Evolutionary conservation across 2,888 invertebrate genomes (phyloP).

Genomic region (Arctia plantaginis): DNA sequence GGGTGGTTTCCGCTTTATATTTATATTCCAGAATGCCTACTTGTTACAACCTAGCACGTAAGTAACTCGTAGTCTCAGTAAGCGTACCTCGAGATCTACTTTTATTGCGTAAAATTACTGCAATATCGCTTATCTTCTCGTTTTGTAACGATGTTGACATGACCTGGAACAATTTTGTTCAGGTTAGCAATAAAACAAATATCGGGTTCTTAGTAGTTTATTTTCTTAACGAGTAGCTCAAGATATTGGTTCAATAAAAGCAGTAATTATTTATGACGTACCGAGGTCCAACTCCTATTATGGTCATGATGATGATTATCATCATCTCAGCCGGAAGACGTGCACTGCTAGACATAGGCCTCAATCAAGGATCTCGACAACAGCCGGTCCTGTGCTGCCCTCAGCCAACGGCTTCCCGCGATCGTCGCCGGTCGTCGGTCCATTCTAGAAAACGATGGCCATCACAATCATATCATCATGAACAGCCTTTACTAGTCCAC

Average conservation of each 20-base stretch:
- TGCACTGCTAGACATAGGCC: too few species aligned
- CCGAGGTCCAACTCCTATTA: background rate
- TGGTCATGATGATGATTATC: background rate
- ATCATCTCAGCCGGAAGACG: too few species aligned
- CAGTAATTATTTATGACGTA: background rate
- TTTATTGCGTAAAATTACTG: conserved; percentile 14
- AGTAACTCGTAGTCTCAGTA: background rate
- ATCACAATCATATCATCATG: too few species aligned
- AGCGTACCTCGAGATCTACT: background rate
- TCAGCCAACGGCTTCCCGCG: too few species aligned
- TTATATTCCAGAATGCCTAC: background rate
- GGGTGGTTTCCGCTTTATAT: background rate
- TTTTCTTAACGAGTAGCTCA: background rate
- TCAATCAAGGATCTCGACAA: too few species aligned
- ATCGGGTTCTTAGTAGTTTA: background rate
- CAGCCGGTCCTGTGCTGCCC: too few species aligned
- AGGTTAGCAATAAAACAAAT: conserved; percentile 8
- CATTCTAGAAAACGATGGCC: background rate
- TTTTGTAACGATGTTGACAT: conserved; percentile 21
- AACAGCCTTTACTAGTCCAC: too few species aligned
- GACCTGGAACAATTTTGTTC: conserved; percentile 20
- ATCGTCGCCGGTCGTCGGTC: too few species aligned
- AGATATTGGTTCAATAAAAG: background rate
- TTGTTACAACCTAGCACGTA: background rate
- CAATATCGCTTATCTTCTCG: conserved; percentile 18